phyloP scores from a whole-genome alignment of 2,113 vertebrate genomes.

The Cephalopholis sonnerati region DNA sequence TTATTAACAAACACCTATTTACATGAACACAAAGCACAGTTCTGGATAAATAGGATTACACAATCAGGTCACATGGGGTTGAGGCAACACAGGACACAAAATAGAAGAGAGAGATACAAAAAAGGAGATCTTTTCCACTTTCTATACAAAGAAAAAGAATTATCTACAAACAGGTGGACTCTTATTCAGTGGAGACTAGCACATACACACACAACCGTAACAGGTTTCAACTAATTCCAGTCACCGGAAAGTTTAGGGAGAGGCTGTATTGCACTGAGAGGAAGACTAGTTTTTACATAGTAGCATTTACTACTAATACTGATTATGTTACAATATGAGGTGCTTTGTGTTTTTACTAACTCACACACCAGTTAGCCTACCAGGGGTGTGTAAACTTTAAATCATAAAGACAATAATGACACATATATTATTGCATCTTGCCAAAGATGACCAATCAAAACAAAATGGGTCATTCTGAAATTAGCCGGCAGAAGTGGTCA shows the following conservation, averaged over 20 bases:
- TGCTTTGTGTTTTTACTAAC: conserved; percentile 40
- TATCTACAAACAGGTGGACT: conserved; percentile 60
- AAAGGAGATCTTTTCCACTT: conserved; percentile 39
- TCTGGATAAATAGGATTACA: conserved; percentile 75
- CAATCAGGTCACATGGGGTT: conserved; percentile 58
- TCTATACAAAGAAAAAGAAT: conserved; percentile 62
- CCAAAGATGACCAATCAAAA: conserved; percentile 1
- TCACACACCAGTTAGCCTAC: conserved; percentile 7
- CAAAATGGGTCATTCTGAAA: conserved; percentile 19
- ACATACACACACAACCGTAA: conserved; percentile 44
- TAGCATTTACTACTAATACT: conserved; percentile 57
- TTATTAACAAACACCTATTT: conserved; percentile 85
- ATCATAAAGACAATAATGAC: conserved; percentile 34
- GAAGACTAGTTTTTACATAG: conserved; percentile 67
- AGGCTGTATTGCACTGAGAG: conserved; percentile 71
- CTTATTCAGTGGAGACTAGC: conserved; percentile 56
- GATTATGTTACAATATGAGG: conserved; percentile 65
- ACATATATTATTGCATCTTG: conserved; percentile 49
- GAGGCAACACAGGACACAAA: conserved; percentile 55
- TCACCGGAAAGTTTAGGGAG: conserved; percentile 33
- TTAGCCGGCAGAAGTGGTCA: background rate
- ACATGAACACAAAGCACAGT: conserved; percentile 80
- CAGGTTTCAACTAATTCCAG: conserved; percentile 51
- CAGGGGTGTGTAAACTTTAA: conserved; percentile 36
- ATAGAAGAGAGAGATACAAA: conserved; percentile 48